These are phyloP conservation scores for Subanguina moxae DNA, from an alignment of 1,140 invertebrate species.

Conservation along the genomic window DNA sequence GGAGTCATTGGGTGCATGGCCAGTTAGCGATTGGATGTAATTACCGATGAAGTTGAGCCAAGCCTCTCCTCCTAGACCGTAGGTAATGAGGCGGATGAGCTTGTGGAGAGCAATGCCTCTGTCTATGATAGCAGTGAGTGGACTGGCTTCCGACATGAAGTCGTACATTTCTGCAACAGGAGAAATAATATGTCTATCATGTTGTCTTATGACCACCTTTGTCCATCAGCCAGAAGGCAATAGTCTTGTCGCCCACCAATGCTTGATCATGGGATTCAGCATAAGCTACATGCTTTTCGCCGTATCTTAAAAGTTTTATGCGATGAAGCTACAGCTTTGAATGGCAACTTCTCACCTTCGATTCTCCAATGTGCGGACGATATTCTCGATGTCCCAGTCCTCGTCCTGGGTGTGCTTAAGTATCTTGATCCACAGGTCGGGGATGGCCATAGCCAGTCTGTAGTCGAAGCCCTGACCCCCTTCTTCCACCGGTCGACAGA, in stretches of 20 bases:
- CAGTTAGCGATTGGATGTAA: no score
- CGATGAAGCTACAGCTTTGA: no score
- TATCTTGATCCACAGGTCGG: constrained; percentile 83
- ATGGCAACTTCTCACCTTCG: constrained; percentile 79
- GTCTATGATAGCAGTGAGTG: constrained; percentile 70
- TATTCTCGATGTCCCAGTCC: constrained; percentile 85
- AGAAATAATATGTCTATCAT: neutral
- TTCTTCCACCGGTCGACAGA: constrained; percentile 84
- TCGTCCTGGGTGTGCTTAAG: constrained; percentile 74
- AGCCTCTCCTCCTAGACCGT: constrained; percentile 87
- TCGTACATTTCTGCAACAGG: constrained; percentile 58
- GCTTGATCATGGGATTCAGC: constrained; percentile 97
- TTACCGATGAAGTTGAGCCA: constrained; percentile 92
- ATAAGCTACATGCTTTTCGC: constrained; percentile 91
- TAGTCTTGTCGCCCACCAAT: constrained; percentile 93
- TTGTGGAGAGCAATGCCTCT: constrained; percentile 93
- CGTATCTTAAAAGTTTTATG: constrained; percentile 62
- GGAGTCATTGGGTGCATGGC: no score
- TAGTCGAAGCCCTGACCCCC: constrained; percentile 95
- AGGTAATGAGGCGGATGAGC: constrained; percentile 88
- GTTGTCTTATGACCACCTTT: constrained; percentile 68
- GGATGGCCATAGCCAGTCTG: constrained; percentile 89
- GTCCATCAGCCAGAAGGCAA: constrained; percentile 99
- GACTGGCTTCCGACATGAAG: constrained; percentile 60
- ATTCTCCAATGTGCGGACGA: constrained; percentile 90